phyloP scores from a whole-genome alignment of 2,113 vertebrate species.

The Sardina pilchardus region DNA sequence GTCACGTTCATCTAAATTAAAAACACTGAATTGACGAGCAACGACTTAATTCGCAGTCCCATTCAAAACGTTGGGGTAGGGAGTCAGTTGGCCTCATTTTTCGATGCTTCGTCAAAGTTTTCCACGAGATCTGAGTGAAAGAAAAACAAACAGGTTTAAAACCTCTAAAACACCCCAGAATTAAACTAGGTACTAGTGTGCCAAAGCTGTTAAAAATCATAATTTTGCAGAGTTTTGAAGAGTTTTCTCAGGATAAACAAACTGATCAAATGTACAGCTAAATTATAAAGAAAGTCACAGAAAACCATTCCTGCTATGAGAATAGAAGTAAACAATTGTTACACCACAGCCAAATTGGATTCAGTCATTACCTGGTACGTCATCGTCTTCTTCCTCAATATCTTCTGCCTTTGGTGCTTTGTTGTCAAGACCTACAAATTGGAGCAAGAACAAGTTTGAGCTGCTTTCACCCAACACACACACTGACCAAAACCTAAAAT shows the following conservation, averaged over 20 bases:
- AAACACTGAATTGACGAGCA: conserved; percentile 75
- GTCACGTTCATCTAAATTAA: conserved; percentile 70
- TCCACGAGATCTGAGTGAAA: conserved; percentile 89
- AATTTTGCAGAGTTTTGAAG: no score
- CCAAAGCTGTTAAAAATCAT: background rate
- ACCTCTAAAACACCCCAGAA: background rate
- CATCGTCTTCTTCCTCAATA: conserved; percentile 96
- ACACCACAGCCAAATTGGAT: background rate
- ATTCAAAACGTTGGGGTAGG: conserved; percentile 25
- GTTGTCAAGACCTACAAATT: conserved; percentile 77
- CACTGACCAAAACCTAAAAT: background rate
- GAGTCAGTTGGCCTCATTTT: conserved; percentile 92
- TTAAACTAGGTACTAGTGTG: background rate
- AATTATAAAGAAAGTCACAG: no score
- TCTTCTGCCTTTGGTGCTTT: conserved; percentile 96
- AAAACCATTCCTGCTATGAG: no score
- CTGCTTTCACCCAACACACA: background rate
- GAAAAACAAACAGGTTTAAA: background rate
- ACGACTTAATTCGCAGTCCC: conserved; percentile 53
- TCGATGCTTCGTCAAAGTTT: conserved; percentile 98
- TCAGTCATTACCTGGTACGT: conserved; percentile 84
- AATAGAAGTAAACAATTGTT: background rate
- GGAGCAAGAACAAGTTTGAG: conserved; percentile 4
- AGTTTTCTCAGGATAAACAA: background rate
- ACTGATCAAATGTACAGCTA: background rate